Percentiles rank a stretch among this genome's conserved stretches.
These are phyloP conservation scores for Pandion haliaetus DNA, from an alignment of 2,113 vertebrate genomes.

Conservation along the genomic window DNA sequence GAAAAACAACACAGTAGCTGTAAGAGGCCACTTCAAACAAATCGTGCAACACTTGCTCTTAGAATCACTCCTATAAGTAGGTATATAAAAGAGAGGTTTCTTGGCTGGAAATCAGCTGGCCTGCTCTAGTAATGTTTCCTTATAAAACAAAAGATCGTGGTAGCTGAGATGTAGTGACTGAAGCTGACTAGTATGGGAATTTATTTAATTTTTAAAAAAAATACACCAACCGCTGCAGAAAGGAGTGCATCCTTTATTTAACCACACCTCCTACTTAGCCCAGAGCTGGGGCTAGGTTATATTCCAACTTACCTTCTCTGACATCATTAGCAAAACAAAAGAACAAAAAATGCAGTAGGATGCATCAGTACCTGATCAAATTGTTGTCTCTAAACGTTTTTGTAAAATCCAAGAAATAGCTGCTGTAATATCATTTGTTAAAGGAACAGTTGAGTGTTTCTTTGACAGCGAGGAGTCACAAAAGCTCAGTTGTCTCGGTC, in stretches of 20 bases:
- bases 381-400: neutral
- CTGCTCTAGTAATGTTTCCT: neutral
- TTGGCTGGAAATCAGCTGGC: neutral
- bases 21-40: neutral
- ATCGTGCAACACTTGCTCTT: neutral
- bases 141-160: neutral
- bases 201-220: neutral
- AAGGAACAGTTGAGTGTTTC: neutral
- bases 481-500: neutral
- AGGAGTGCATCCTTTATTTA: neutral
- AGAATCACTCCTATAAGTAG: neutral
- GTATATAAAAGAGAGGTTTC: neutral
- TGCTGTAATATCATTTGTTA: neutral
- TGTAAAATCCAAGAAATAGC: neutral
- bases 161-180: neutral
- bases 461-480: neutral
- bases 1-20: neutral
- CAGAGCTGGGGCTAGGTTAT: neutral
- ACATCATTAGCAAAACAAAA: neutral
- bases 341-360: neutral
- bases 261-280: neutral
- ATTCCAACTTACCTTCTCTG: neutral
- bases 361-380: neutral
- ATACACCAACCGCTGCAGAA: neutral
- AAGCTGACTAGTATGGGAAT: neutral